Evolutionary conservation across 2,888 invertebrate genomes (phyloP).

Genomic region (Keiferia lycopersicella): DNA sequence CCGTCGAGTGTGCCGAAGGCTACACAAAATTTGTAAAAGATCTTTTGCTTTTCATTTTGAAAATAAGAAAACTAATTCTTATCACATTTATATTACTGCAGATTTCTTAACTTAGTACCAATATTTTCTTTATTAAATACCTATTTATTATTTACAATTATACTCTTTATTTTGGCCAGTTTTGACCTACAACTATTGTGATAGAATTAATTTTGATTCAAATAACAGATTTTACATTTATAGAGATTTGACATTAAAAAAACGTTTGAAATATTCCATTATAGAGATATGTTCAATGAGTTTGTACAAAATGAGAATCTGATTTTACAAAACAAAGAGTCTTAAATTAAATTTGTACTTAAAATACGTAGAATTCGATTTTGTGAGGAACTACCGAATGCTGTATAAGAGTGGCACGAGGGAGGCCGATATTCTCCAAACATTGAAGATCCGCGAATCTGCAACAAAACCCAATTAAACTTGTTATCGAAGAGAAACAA

Average conservation of each 20-base stretch:
- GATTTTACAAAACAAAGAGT: slow-evolving; percentile 35
- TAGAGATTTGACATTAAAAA: slow-evolving; percentile 12
- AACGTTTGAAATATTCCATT: slow-evolving; percentile 29
- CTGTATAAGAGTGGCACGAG: slow-evolving; percentile 58
- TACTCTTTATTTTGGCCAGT: slow-evolving; percentile 54
- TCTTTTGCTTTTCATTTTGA: neutral
- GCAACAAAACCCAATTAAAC: slow-evolving; percentile 52
- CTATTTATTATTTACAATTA: slow-evolving; percentile 19
- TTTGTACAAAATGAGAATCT: slow-evolving; percentile 61
- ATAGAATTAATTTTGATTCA: slow-evolving; percentile 28
- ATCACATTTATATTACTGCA: slow-evolving; percentile 27
- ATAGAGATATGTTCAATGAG: slow-evolving; percentile 59
- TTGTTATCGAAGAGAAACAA: slow-evolving; percentile 13
- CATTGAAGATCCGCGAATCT: slow-evolving; percentile 52
- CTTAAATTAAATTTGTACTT: slow-evolving; percentile 48
- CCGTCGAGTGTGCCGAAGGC: too few species aligned
- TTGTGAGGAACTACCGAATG: slow-evolving; percentile 62
- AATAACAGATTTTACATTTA: slow-evolving; percentile 24
- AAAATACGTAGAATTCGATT: slow-evolving; percentile 29
- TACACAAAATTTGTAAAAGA: too few species aligned
- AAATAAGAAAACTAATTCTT: slow-evolving; percentile 28
- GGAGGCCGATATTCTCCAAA: slow-evolving; percentile 55
- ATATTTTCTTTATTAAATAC: slow-evolving; percentile 3
- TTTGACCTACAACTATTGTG: slow-evolving; percentile 51
- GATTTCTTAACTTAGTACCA: neutral